A percentile compares a stretch with the other conserved stretches of the same genome.
Conservation (phyloP, 2,113 vertebrate species). For the Tylochromis polylepis region DNA sequence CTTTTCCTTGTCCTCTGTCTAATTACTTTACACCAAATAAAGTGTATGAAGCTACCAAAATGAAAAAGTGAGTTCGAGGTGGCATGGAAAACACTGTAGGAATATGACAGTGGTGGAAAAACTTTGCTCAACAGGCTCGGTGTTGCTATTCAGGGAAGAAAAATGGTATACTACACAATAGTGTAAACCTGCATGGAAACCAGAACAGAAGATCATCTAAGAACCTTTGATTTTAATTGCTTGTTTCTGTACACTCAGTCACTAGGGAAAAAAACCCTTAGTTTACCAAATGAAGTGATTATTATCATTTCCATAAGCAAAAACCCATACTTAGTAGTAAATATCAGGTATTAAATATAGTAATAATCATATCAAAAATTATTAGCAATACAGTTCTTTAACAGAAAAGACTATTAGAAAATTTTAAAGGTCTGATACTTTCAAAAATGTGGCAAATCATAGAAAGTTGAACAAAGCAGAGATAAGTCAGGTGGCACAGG, state of each 20-base stretch:
- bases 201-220: background rate
- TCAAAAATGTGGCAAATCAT: background rate
- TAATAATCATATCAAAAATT: background rate
- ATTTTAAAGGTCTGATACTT: background rate
- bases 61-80: background rate
- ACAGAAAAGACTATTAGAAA: background rate
- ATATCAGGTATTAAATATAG: background rate
- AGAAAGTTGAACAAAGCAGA: background rate
- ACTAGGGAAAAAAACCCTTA: background rate
- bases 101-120: background rate
- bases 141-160: background rate
- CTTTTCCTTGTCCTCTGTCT: background rate
- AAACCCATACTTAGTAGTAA: background rate
- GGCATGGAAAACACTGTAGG: background rate
- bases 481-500: background rate
- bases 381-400: background rate
- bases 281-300: background rate
- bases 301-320: background rate
- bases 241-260: background rate
- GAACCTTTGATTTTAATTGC: background rate
- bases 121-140: background rate
- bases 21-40: background rate
- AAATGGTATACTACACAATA: background rate
- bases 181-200: background rate
- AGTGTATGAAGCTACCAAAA: background rate